Conservation (phyloP, 2,797 vertebrate species). For the Selene dorsalis region DNA sequence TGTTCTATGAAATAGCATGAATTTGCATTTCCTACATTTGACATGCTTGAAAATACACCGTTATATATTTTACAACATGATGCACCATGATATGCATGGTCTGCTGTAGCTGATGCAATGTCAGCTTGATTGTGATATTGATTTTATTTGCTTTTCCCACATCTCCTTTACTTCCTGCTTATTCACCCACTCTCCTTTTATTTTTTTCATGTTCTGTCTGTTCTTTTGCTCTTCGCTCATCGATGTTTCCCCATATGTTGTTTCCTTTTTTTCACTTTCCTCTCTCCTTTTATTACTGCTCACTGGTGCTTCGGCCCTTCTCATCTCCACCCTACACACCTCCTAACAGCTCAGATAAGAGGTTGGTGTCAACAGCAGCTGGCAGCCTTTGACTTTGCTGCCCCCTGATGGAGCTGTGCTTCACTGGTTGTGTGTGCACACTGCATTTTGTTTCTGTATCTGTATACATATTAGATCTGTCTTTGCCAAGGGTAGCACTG, state of each 20-base stretch:
- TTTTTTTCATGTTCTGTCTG: not conserved
- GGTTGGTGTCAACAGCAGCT: constrained; percentile 35
- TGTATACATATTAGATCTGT: not conserved
- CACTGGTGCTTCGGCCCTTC: not conserved
- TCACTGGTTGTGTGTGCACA: not conserved
- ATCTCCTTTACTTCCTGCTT: not conserved
- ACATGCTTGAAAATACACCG: not conserved
- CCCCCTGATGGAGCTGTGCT: constrained; percentile 65
- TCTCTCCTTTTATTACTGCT: not conserved
- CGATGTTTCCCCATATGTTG: not conserved
- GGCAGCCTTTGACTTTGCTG: constrained; percentile 71
- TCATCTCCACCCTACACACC: constrained; percentile 15
- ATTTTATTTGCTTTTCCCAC: not conserved
- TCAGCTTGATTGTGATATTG: not conserved
- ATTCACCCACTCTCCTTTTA: not conserved
- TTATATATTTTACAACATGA: constrained; percentile 8
- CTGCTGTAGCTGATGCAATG: not conserved
- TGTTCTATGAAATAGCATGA: constrained; percentile 1
- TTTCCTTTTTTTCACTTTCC: not conserved
- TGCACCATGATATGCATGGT: not conserved
- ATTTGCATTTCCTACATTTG: constrained; percentile 28
- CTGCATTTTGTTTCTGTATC: not conserved
- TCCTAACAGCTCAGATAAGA: constrained; percentile 36
- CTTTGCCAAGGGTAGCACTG: not conserved
- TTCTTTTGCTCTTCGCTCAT: not conserved